Evolutionary conservation across 2,888 invertebrate genomes (phyloP).

Genomic region (Drosophila diplacantha): DNA sequence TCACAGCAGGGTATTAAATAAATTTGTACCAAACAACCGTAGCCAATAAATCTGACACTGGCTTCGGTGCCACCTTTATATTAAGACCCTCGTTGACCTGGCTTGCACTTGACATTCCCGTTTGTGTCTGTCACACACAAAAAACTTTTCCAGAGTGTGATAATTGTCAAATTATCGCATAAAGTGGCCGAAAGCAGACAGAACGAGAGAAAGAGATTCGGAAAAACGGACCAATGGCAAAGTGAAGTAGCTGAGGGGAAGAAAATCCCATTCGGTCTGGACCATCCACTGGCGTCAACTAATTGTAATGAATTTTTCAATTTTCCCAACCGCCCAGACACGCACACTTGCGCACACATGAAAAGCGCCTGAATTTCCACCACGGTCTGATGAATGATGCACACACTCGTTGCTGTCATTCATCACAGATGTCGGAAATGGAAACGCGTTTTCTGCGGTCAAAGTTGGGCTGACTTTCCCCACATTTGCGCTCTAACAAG

Average conservation of each 20-base stretch:
- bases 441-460: slow-evolving; percentile 65
- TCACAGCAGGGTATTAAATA: slow-evolving; percentile 1
- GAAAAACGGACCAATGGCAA: neutral
- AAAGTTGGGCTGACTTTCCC: slow-evolving; percentile 26
- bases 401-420: slow-evolving; percentile 66
- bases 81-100: slow-evolving; percentile 30
- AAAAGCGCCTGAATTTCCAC: slow-evolving; percentile 24
- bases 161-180: slow-evolving; percentile 54
- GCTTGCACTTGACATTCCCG: slow-evolving; percentile 33
- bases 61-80: slow-evolving; percentile 4
- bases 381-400: slow-evolving; percentile 65
- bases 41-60: slow-evolving; percentile 3
- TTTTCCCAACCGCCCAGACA: slow-evolving; percentile 39
- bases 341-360: slow-evolving; percentile 4
- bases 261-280: slow-evolving; percentile 22
- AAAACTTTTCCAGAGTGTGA: slow-evolving; percentile 39
- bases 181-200: neutral
- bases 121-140: slow-evolving; percentile 21
- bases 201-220: too few species aligned
- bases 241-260: slow-evolving; percentile 2
- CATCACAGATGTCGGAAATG: slow-evolving; percentile 59
- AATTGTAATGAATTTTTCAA: slow-evolving; percentile 72
- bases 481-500: slow-evolving; percentile 6
- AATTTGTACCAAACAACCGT: neutral
- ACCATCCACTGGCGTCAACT: slow-evolving; percentile 54